phyloP scores from a whole-genome alignment of 2,113 vertebrate species.

The Jaculus jaculus region DNA sequence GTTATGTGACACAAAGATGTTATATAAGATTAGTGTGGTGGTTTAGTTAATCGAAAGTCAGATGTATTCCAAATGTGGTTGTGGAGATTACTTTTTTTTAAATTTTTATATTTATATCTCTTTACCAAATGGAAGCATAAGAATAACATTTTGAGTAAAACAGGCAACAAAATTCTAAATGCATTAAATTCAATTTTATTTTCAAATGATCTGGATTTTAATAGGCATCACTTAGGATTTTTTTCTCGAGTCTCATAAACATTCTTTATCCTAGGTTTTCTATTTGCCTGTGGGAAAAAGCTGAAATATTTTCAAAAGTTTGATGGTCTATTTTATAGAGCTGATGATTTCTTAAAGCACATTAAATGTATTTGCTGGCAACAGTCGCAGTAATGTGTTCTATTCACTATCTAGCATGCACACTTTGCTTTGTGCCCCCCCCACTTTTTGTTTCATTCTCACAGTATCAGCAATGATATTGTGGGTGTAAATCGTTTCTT shows the following conservation, averaged over 20 bases:
- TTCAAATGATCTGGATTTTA: slow-evolving; percentile 53
- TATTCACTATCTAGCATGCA: slow-evolving; percentile 48
- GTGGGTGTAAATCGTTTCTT: slow-evolving; percentile 55
- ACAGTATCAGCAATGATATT: slow-evolving; percentile 40
- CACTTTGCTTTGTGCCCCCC: neutral
- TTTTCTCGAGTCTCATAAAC: slow-evolving; percentile 42
- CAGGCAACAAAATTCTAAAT: slow-evolving; percentile 31
- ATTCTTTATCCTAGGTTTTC: neutral
- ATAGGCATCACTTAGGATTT: slow-evolving; percentile 11
- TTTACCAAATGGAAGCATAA: slow-evolving; percentile 16
- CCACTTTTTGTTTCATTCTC: slow-evolving; percentile 43
- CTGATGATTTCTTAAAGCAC: slow-evolving; percentile 23
- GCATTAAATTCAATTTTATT: slow-evolving; percentile 67
- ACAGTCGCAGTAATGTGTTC: neutral
- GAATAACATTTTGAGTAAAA: slow-evolving; percentile 43
- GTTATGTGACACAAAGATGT: slow-evolving; percentile 35
- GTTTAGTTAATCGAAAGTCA: slow-evolving; percentile 72
- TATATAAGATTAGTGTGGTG: slow-evolving; percentile 54
- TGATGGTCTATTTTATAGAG: neutral
- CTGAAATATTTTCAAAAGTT: slow-evolving; percentile 61
- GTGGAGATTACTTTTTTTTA: slow-evolving; percentile 57
- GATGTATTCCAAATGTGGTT: slow-evolving; percentile 40
- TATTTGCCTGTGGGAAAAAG: slow-evolving; percentile 31
- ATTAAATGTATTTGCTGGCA: slow-evolving; percentile 37
- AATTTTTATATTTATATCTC: slow-evolving; percentile 46